phyloP scores from a whole-genome alignment of 2,888 invertebrate species.

The Nycteola revayana region DNA sequence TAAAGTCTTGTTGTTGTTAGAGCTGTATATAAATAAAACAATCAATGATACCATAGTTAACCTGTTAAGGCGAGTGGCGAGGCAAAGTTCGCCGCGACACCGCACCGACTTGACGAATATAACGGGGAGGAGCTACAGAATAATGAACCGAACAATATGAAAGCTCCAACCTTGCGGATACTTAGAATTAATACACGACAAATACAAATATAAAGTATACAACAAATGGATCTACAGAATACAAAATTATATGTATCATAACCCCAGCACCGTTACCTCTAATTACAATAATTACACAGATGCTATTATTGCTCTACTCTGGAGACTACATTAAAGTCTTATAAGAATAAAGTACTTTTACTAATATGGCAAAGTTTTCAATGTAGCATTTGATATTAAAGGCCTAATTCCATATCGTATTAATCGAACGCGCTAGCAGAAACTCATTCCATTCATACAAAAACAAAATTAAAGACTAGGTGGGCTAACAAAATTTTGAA shows the following conservation, averaged over 20 bases:
- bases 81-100: neutral
- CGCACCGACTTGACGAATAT: slow-evolving; percentile 9
- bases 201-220: slow-evolving; percentile 68
- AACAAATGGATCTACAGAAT: slow-evolving; percentile 71
- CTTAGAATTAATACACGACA: slow-evolving; percentile 67
- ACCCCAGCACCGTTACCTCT: slow-evolving; percentile 79
- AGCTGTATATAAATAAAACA: too few relatives aligned
- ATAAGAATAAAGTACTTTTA: slow-evolving; percentile 76
- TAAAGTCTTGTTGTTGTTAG: too few relatives aligned
- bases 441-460: slow-evolving; percentile 59
- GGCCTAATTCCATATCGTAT: slow-evolving; percentile 64
- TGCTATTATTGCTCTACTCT: slow-evolving; percentile 64
- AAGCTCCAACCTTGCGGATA: slow-evolving; percentile 59
- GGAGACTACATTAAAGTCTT: slow-evolving; percentile 73
- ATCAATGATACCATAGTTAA: too few relatives aligned
- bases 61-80: neutral
- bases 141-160: slow-evolving; percentile 74
- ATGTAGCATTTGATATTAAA: slow-evolving; percentile 72
- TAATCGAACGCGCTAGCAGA: slow-evolving; percentile 61
- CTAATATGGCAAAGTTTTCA: slow-evolving; percentile 83
- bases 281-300: slow-evolving; percentile 75
- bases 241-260: slow-evolving; percentile 72
- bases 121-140: slow-evolving; percentile 39
- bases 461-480: slow-evolving; percentile 77
- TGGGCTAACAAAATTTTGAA: slow-evolving; percentile 73